Evolutionary conservation across 2,797 vertebrate genomes (phyloP).

Genomic region (Graptemys geographica): DNA sequence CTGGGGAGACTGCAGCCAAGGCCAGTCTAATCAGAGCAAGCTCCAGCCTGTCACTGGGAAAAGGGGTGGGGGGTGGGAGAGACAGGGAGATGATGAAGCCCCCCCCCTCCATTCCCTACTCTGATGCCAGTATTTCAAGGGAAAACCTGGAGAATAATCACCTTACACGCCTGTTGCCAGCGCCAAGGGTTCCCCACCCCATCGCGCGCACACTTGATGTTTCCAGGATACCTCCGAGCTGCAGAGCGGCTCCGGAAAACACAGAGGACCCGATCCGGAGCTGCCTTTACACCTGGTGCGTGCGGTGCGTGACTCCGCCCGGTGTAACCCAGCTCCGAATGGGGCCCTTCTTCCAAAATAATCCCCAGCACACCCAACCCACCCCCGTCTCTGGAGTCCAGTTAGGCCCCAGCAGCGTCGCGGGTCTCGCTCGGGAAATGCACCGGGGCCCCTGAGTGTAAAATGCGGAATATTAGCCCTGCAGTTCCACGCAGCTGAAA

Average conservation of each 20-base stretch:
- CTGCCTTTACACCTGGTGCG: conserved; percentile 61
- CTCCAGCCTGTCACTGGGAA: conserved; percentile 71
- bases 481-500: conserved; percentile 84
- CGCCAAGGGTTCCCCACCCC: neutral
- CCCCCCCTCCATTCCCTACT: conserved; percentile 52
- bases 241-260: neutral
- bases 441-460: conserved; percentile 34
- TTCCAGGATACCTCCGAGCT: neutral
- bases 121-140: conserved; percentile 48
- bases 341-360: neutral
- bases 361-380: conserved; percentile 7
- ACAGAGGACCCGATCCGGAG: conserved; percentile 45
- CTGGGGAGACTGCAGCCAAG: conserved; percentile 75
- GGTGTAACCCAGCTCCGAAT: neutral
- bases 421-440: conserved; percentile 58
- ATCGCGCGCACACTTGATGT: neutral
- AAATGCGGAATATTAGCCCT: conserved; percentile 81
- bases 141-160: conserved; percentile 54
- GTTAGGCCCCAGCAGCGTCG: conserved; percentile 56
- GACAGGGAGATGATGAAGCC: conserved; percentile 42
- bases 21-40: conserved; percentile 67
- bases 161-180: conserved; percentile 36
- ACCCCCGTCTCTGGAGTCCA: neutral
- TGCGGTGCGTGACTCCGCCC: neutral
- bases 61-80: conserved; percentile 13